Percentiles rank a stretch among this genome's conserved stretches.
Evolutionary conservation across 1,140 invertebrate species (phyloP).

Genomic region (Andrena cerasifolii): DNA sequence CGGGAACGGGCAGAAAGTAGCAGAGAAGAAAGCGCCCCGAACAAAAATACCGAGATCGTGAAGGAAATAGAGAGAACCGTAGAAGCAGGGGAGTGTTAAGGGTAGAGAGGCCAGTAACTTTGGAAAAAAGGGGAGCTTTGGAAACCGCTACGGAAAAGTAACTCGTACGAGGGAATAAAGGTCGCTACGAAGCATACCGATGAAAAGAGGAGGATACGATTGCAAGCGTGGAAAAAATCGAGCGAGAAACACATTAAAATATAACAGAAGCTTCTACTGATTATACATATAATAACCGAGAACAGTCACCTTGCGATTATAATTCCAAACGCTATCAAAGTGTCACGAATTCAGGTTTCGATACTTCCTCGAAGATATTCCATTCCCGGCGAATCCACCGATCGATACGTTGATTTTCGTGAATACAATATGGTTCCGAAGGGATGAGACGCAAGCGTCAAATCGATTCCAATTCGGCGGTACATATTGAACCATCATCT

Average conservation of each 20-base stretch:
- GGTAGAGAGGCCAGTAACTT: too few species aligned
- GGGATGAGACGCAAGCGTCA: neutral
- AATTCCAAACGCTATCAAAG: too few species aligned
- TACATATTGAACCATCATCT: constrained; percentile 18
- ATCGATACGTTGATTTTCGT: constrained; percentile 3
- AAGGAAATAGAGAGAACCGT: constrained; percentile 8
- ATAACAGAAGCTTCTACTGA: too few species aligned
- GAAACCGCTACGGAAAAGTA: too few species aligned
- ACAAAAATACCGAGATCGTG: constrained; percentile 4
- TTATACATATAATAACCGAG: too few species aligned
- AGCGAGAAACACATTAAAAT: too few species aligned
- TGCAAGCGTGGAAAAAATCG: neutral
- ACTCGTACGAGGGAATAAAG: neutral
- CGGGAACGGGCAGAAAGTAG: too few species aligned
- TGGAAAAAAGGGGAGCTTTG: neutral
- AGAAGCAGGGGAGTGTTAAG: neutral
- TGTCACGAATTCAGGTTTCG: too few species aligned
- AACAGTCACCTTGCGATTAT: too few species aligned
- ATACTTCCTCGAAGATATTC: too few species aligned
- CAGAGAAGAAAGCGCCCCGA: neutral
- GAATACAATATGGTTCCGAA: neutral
- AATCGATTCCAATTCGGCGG: constrained; percentile 9
- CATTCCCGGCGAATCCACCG: neutral
- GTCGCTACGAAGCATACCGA: neutral
- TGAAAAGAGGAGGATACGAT: neutral